Base-by-base conservation (phyloP, 2,797 vertebrate species). In the Acridotheres tristis region DNA sequence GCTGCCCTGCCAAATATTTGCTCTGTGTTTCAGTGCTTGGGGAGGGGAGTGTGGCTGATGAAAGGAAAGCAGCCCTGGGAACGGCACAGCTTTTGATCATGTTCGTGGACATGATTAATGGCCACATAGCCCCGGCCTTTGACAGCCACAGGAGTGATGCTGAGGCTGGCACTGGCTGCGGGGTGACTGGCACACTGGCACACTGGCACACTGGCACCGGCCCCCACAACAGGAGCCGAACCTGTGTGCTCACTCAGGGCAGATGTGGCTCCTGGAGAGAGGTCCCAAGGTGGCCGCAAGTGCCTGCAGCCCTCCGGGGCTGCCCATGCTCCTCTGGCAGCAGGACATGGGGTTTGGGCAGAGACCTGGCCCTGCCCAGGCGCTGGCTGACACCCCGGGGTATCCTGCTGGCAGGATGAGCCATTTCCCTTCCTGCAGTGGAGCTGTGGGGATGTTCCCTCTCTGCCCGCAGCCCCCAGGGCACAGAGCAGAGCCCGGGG, bases 21-120 rank as follows among this genome's bases (percentile, higher is more conserved):
- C 68, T 92, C 12, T 32, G 48, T 3, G 26, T 57, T n/a, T 43
- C 50, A 21, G 57, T 1, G 30, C 8, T 27, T 10, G 36, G 16
- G 26, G 43, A 26, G 13, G 27, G 40, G 38, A 40, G 14, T 2
- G n/a, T 1, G 10, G 77, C 16, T 29, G 86, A 45, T 45, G 63
- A 48, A 55, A 81, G 74, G 73, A 36, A 61, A 58, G 20, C 72
- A 93, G 79, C n/a, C 86, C 92, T 89, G 96, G 94, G 97, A 96
- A 95, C 0, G 1, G 51, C 14, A 20, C 71, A 55, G 88, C 66
- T 84, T 93, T 85, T 62, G 16, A 3, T 27, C 50, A 29, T 30
- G 62, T 34, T 43, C 83, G 54, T 0, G 8, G 74, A 38, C 42
- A 42, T 40, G 58, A 89, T 88, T 86, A 71, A 93, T 50, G 2